Base-by-base conservation (phyloP, 92 coral and sea anemone genomes). In the Heliopora coerulea region DNA sequence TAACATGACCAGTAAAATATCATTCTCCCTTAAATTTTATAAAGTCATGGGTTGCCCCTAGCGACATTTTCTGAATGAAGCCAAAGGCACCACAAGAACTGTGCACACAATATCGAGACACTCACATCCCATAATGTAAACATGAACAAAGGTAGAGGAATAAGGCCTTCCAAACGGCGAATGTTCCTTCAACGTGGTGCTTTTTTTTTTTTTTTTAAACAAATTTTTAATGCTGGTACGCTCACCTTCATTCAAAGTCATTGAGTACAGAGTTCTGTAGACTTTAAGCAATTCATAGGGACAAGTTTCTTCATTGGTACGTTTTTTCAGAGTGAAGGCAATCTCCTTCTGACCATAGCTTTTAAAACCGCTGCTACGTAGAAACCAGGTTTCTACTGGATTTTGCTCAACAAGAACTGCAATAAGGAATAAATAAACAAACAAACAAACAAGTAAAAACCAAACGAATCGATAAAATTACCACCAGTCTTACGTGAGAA, bases 201-300 rank as follows among this genome's bases (percentile, higher is more conserved):
- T n/a, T n/a, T n/a, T n/a, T n/a, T n/a, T n/a, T n/a, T n/a, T n/a
- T n/a, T n/a, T n/a, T n/a, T n/a, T n/a, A n/a, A n/a, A n/a, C n/a
- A n/a, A n/a, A n/a, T n/a, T n/a, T n/a, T n/a, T n/a, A n/a, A n/a
- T n/a, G n/a, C n/a, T n/a, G n/a, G 12, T 2, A 17, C 3, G 65
- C 84, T 3, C 52, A 91, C 97, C 97, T 69, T 54, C 62, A 34
- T 69, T 69, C 14, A 69, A 31, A n/a, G 56, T 52, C 12, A 69
- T 15, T 12, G 76, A 69, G 40, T 69, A 54, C 8, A 69, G 7
- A 56, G 91, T 96, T 49, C 85, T 80, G 80, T 68, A 91, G 18
- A 87, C 78, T 56, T 89, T 79, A 20, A 91, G 54, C 72, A 91
- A 72, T 48, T 86, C 90, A 31, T 76, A 87, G 3, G 97, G 97